Percentiles rank a stretch among this genome's conserved stretches.
Evolutionary conservation across 1,140 invertebrate genomes (phyloP).

Genomic region (Drosophila lini): DNA sequence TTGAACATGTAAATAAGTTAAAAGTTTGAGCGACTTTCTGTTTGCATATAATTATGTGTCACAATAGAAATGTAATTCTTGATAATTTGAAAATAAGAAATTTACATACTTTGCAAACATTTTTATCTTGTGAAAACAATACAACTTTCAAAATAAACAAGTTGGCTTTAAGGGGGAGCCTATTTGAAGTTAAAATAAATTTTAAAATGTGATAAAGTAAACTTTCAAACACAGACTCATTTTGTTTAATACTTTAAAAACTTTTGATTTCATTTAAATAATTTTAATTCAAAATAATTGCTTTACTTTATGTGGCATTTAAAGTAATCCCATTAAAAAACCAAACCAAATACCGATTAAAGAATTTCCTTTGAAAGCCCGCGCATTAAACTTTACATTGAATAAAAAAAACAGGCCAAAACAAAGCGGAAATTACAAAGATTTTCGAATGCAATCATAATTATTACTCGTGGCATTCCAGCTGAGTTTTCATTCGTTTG

Average conservation of each 20-base stretch:
- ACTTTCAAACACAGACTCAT: not conserved
- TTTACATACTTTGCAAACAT: not conserved
- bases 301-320: not conserved
- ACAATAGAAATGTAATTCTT: conserved; percentile 1
- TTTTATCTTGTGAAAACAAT: not conserved
- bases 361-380: conserved; percentile 20
- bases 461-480: conserved; percentile 44
- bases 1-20: conserved; percentile 17
- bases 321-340: conserved; percentile 2
- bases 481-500: conserved; percentile 34
- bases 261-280: not conserved
- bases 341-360: conserved; percentile 9
- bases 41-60: conserved; percentile 29
- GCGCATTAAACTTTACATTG: conserved; percentile 4
- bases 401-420: not conserved
- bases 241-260: too few species aligned
- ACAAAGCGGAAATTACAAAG: conserved; percentile 30
- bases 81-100: not conserved
- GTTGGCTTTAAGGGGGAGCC: not conserved
- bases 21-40: conserved; percentile 8
- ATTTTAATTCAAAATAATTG: not conserved
- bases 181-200: not conserved
- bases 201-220: not conserved
- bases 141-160: not conserved
- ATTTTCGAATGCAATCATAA: conserved; percentile 50